Conservation (phyloP, 2,888 invertebrate genomes). For the Caenorhabditis parvicauda region DNA sequence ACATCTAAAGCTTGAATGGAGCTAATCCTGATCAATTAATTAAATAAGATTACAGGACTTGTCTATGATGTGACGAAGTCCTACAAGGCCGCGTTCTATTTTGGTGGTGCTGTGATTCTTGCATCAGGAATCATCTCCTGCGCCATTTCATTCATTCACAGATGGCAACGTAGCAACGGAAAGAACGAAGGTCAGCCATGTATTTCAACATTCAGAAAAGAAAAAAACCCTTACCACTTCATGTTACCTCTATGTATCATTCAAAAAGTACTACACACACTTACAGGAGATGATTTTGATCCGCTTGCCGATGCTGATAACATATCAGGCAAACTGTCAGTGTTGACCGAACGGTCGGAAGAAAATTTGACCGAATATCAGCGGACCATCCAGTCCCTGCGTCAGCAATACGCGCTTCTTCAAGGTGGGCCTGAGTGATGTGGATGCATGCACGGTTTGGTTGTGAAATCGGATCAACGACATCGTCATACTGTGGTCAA, state of each 20-base stretch:
- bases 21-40: not conserved
- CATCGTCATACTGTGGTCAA: too few relatives aligned
- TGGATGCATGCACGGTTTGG: too few relatives aligned
- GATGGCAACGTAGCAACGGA: constrained; percentile 38
- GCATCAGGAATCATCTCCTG: constrained; percentile 79
- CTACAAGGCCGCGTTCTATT: constrained; percentile 85
- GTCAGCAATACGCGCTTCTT: constrained; percentile 53
- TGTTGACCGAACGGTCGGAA: constrained; percentile 58
- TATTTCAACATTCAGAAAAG: too few relatives aligned
- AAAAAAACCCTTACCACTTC: too few relatives aligned
- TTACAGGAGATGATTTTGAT: constrained; percentile 20
- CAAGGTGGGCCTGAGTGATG: too few relatives aligned
- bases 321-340: constrained; percentile 58
- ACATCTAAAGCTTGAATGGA: not conserved
- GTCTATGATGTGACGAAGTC: constrained; percentile 83
- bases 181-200: constrained; percentile 50
- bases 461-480: too few relatives aligned
- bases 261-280: too few relatives aligned
- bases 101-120: constrained; percentile 85
- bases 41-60: constrained; percentile 83
- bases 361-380: constrained; percentile 60
- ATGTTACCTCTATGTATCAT: too few relatives aligned
- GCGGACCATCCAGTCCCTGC: constrained; percentile 45
- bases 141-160: constrained; percentile 49
- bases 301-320: constrained; percentile 43